A percentile compares a stretch with the other conserved stretches of the same genome.
Evolutionary conservation across 2,888 invertebrate species (phyloP).

Genomic region (Arge pagana): DNA sequence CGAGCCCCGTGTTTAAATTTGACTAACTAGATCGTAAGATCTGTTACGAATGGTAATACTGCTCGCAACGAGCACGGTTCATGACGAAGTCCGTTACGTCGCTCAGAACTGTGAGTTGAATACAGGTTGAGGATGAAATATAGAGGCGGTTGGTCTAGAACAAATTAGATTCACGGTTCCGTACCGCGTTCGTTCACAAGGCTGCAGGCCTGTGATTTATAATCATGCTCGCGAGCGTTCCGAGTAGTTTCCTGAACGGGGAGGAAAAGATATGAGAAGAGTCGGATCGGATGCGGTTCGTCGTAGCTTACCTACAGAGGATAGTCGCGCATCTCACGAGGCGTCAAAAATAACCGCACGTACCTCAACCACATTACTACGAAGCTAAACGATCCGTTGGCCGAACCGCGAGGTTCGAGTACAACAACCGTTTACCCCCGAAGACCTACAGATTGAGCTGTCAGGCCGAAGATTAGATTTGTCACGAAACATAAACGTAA

Average conservation of each 20-base stretch:
- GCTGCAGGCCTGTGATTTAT: constrained; percentile 12
- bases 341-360: no score
- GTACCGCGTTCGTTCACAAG: constrained; percentile 14
- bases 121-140: constrained; percentile 20
- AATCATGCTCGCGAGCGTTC: constrained; percentile 6
- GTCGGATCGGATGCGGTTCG: no score
- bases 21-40: no score
- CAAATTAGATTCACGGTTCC: constrained; percentile 20
- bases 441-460: constrained; percentile 43
- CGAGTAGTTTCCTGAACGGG: not conserved
- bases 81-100: no score
- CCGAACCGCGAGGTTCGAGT: constrained; percentile 24
- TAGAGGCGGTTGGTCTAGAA: constrained; percentile 9
- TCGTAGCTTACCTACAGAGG: no score
- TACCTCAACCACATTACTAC: no score
- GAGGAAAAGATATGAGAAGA: no score
- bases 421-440: constrained; percentile 27
- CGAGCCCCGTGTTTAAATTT: no score
- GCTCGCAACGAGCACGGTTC: no score
- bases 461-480: constrained; percentile 46
- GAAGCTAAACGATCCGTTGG: no score
- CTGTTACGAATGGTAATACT: no score
- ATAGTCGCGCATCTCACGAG: no score
- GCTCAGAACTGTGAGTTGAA: constrained; percentile 19
- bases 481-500: constrained; percentile 43